Percentiles rank a stretch among this genome's conserved stretches.
These are phyloP conservation scores for Mesocentrotus franciscanus DNA, from an alignment of 53 echinoderm and acorn worm species.

Conservation along the genomic window DNA sequence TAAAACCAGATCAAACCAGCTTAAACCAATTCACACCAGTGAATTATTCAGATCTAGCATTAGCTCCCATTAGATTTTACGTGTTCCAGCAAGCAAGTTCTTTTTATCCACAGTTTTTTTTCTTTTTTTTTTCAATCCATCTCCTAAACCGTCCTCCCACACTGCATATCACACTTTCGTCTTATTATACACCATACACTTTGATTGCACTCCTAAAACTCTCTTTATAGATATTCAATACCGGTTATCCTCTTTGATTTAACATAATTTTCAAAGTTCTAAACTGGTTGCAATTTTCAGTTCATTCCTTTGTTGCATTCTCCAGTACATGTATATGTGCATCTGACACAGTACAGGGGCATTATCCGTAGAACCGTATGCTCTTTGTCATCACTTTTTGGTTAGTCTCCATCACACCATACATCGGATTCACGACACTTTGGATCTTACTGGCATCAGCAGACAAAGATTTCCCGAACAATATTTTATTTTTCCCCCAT, in stretches of 20 bases:
- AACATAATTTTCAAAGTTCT: not conserved
- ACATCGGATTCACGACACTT: not conserved
- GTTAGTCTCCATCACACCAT: not conserved
- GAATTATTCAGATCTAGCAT: conserved; percentile 7
- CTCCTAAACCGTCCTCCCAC: not conserved
- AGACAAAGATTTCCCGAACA: not conserved
- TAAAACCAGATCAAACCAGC: too few species aligned
- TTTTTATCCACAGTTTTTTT: too few species aligned
- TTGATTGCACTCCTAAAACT: conserved; percentile 45
- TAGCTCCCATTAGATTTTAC: not conserved
- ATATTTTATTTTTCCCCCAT: not conserved
- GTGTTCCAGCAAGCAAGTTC: not conserved
- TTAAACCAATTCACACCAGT: not conserved
- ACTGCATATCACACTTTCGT: not conserved
- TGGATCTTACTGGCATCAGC: not conserved
- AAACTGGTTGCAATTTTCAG: not conserved
- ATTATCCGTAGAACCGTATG: not conserved
- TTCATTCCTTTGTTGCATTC: not conserved
- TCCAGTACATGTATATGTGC: not conserved
- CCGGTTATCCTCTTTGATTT: not conserved
- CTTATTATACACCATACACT: not conserved
- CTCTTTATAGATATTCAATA: not conserved
- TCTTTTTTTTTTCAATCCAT: not conserved
- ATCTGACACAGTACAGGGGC: not conserved
- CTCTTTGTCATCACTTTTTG: not conserved